A percentile compares a stretch with the other conserved stretches of the same genome.
phyloP scores from a whole-genome alignment of 2,888 invertebrate species.

The Drosophila lacicola region DNA sequence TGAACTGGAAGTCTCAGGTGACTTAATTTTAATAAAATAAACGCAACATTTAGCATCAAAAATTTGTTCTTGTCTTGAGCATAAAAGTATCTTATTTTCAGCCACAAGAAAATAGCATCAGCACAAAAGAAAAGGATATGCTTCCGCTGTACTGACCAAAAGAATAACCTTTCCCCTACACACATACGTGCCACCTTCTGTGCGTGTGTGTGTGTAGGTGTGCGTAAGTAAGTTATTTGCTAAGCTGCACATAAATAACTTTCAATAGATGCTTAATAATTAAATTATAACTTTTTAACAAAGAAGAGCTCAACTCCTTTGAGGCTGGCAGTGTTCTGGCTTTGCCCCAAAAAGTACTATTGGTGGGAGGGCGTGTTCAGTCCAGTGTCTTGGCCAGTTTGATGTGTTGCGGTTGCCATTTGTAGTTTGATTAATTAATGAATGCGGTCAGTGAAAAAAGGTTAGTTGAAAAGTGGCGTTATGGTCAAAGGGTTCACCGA shows the following conservation, averaged over 20 bases:
- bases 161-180: not conserved
- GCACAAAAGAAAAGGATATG: constrained; percentile 14
- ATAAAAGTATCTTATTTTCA: not conserved
- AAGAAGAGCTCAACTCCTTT: constrained; percentile 33
- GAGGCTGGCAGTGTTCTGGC: constrained; percentile 17
- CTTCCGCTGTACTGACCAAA: constrained; percentile 36
- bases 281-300: constrained; percentile 63
- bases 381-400: constrained; percentile 45
- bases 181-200: not conserved
- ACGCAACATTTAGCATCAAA: not conserved
- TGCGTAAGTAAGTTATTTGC: constrained; percentile 33
- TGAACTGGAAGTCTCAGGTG: not conserved
- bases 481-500: constrained; percentile 2
- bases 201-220: constrained; percentile 7
- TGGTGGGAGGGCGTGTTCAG: constrained; percentile 16
- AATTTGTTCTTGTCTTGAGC: no score
- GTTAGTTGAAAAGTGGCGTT: not conserved
- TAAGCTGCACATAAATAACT: constrained; percentile 47
- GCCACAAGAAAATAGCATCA: no score
- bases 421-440: constrained; percentile 62
- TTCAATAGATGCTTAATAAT: constrained; percentile 66
- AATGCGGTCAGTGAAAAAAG: constrained; percentile 23
- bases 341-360: not conserved
- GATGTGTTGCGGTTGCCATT: constrained; percentile 58
- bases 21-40: not conserved